Percentiles rank a stretch among this genome's conserved stretches.
These are phyloP conservation scores for Sapajus apella DNA, from an alignment of 2,113 vertebrate species.

Conservation along the genomic window DNA sequence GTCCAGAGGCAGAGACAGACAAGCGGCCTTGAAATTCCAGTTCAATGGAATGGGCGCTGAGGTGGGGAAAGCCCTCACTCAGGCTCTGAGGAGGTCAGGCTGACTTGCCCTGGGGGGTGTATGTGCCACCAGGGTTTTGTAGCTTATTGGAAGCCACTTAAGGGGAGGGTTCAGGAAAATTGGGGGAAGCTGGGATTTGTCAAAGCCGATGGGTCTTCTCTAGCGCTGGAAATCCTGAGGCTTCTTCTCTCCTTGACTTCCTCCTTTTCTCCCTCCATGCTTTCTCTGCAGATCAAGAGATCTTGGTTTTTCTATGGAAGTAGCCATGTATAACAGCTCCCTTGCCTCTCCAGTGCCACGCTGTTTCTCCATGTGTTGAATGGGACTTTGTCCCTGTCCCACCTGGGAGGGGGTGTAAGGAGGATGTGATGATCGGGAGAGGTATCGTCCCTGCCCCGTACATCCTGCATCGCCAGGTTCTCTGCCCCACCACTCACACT, in stretches of 20 bases:
- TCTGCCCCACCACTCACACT: background rate
- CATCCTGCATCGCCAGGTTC: background rate
- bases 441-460: background rate
- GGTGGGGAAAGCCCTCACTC: too few species aligned
- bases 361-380: background rate
- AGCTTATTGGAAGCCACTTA: background rate
- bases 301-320: background rate
- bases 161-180: background rate
- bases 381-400: background rate
- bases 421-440: background rate
- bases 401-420: background rate
- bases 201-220: background rate
- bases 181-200: background rate
- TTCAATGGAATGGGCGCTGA: background rate
- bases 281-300: background rate
- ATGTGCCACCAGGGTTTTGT: fast-evolving
- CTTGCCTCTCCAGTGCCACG: background rate
- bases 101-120: background rate
- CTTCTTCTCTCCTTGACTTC: too few species aligned
- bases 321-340: background rate
- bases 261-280: background rate
- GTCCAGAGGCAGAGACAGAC: background rate
- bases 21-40: background rate
- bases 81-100: too few species aligned
- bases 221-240: fast-evolving